A percentile compares a stretch with the other conserved stretches of the same genome.
phyloP scores from a whole-genome alignment of 2,113 vertebrate species.

The Oreochromis spilurus region DNA sequence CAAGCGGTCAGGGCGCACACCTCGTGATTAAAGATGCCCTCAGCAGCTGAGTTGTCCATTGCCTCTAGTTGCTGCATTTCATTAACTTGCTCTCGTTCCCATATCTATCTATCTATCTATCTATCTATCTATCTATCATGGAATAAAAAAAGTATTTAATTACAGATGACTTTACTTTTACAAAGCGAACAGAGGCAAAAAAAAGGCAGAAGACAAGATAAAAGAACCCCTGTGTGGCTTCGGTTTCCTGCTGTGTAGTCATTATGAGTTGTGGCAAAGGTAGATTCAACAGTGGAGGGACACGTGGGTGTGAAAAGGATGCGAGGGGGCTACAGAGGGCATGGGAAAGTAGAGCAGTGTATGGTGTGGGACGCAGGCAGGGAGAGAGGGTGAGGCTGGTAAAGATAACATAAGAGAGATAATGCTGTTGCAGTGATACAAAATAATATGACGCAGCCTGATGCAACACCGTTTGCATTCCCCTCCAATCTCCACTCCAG shows the following conservation, averaged over 20 bases:
- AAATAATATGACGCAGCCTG: constrained; percentile 31
- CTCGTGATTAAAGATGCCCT: neutral
- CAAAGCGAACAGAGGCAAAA: neutral
- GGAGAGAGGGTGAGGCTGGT: neutral
- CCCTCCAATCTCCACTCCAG: neutral
- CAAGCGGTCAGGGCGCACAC: neutral
- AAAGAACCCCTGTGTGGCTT: neutral
- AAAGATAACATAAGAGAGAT: constrained; percentile 17
- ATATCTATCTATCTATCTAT: neutral
- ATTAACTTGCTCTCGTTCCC: neutral
- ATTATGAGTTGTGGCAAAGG: constrained; percentile 6
- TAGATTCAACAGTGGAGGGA: constrained; percentile 17
- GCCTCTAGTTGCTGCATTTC: neutral
- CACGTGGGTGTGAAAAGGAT: constrained; percentile 43
- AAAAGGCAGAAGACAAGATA: neutral
- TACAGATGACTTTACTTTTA: neutral
- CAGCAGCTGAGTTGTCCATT: neutral
- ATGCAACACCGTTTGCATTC: constrained; percentile 39
- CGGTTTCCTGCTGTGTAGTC: neutral
- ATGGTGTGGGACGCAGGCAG: neutral
- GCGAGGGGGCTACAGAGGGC: constrained; percentile 16
- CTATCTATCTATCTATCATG: neutral
- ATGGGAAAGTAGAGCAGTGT: constrained; percentile 17
- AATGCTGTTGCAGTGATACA: constrained; percentile 1
- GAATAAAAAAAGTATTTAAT: neutral